Conservation (phyloP, 2,113 vertebrate genomes). For the Mustelus asterias region DNA sequence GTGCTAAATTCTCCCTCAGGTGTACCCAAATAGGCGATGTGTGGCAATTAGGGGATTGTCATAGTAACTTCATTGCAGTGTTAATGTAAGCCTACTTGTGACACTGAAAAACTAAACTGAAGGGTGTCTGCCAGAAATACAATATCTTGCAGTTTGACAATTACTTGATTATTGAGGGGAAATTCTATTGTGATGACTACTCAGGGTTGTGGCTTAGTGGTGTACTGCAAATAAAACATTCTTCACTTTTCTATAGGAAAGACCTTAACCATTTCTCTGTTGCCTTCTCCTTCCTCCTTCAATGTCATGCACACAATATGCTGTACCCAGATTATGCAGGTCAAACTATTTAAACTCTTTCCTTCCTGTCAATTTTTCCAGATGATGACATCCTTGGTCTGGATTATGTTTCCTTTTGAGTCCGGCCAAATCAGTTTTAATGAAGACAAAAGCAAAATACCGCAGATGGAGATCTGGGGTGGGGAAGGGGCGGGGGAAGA, state of each 20-base stretch:
- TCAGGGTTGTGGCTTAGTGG: not conserved
- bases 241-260: not conserved
- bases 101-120: too few species aligned
- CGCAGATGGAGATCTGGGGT: too few species aligned
- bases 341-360: not conserved
- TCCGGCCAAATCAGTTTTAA: not conserved
- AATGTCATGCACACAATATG: not conserved
- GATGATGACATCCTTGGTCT: not conserved
- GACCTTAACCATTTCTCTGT: not conserved
- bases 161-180: not conserved
- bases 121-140: not conserved
- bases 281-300: constrained; percentile 14
- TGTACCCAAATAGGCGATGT: too few species aligned
- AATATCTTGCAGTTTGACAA: not conserved
- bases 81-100: too few species aligned
- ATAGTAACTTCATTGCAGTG: too few species aligned
- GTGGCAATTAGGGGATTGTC: too few species aligned
- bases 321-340: not conserved
- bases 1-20: too few species aligned
- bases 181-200: not conserved
- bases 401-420: constrained; percentile 4
- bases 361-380: constrained; percentile 9
- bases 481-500: too few species aligned
- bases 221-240: constrained; percentile 8
- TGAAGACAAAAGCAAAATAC: not conserved